Percentiles rank a stretch among this genome's conserved stretches.
These are phyloP conservation scores for Zenarchopterus dispar DNA, from an alignment of 2,797 vertebrate species.

Conservation along the genomic window DNA sequence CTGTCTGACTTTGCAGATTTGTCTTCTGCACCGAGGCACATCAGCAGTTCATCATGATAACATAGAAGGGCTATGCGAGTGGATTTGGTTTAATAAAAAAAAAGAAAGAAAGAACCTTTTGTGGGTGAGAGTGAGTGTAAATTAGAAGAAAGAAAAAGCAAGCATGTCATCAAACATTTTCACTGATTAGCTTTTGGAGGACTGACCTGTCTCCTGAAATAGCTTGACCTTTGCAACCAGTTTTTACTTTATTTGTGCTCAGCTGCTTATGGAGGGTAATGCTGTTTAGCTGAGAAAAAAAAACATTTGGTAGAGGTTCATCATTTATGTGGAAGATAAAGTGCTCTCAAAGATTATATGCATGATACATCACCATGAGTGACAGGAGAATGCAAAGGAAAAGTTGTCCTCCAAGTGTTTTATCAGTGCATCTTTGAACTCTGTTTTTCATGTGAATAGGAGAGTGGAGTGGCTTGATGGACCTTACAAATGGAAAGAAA, in stretches of 20 bases:
- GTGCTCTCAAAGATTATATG: constrained; percentile 2
- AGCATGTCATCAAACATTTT: constrained; percentile 61
- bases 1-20: constrained; percentile 77
- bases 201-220: constrained; percentile 33
- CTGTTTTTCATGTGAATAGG: constrained; percentile 59
- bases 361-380: constrained; percentile 4
- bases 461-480: constrained; percentile 66
- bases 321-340: constrained; percentile 1
- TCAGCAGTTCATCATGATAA: constrained; percentile 78
- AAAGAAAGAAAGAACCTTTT: constrained; percentile 69
- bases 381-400: constrained; percentile 11
- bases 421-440: constrained; percentile 43
- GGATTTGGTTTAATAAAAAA: constrained; percentile 46
- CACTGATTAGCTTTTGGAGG: constrained; percentile 34
- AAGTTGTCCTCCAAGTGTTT: constrained; percentile 43
- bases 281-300: neutral
- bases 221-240: constrained; percentile 30
- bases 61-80: constrained; percentile 67
- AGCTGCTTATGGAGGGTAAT: neutral
- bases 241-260: constrained; percentile 2
- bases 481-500: constrained; percentile 52
- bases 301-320: neutral
- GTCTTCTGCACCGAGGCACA: constrained; percentile 62
- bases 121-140: constrained; percentile 26
- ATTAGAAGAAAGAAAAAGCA: constrained; percentile 28